A percentile compares a stretch with the other conserved stretches of the same genome.
These are phyloP conservation scores for Sinopyrophorus schimmeli DNA, from an alignment of 2,888 invertebrate genomes.

Conservation along the genomic window DNA sequence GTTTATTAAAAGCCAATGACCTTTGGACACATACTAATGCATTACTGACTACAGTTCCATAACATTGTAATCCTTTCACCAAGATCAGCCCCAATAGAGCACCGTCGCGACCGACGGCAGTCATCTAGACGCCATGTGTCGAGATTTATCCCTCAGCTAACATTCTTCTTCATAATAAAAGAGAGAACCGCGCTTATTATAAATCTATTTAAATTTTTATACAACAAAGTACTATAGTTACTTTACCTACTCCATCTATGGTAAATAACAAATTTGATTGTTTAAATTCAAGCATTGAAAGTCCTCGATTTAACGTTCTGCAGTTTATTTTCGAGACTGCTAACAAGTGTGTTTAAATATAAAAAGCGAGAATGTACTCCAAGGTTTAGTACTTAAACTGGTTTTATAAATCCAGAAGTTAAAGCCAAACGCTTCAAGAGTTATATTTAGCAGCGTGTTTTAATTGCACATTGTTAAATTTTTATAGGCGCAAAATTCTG, in stretches of 20 bases:
- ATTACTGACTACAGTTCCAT: constrained; percentile 37
- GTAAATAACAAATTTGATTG: no score
- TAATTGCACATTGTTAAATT: constrained; percentile 15
- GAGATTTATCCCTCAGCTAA: constrained; percentile 42
- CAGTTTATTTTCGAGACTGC: constrained; percentile 15
- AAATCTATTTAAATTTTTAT: no score
- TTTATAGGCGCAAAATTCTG: constrained; percentile 13
- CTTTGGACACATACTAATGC: constrained; percentile 26
- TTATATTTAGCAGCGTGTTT: constrained; percentile 11
- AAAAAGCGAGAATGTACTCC: constrained; percentile 37
- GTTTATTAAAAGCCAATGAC: constrained; percentile 29
- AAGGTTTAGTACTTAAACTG: constrained; percentile 20
- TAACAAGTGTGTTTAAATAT: constrained; percentile 37
- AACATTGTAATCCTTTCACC: constrained; percentile 47
- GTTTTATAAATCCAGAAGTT: constrained; percentile 19
- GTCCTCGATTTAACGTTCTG: no score
- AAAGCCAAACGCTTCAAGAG: constrained; percentile 11
- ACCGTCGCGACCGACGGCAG: constrained; percentile 48
- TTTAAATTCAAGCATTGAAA: no score
- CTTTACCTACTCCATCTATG: no score
- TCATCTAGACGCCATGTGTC: constrained; percentile 47
- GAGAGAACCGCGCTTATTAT: no score
- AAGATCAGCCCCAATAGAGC: constrained; percentile 47
- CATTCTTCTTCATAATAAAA: constrained; percentile 21
- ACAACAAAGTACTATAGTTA: no score